Evolutionary conservation across 2,888 invertebrate species (phyloP).

Genomic region (Notodonta dromedarius): DNA sequence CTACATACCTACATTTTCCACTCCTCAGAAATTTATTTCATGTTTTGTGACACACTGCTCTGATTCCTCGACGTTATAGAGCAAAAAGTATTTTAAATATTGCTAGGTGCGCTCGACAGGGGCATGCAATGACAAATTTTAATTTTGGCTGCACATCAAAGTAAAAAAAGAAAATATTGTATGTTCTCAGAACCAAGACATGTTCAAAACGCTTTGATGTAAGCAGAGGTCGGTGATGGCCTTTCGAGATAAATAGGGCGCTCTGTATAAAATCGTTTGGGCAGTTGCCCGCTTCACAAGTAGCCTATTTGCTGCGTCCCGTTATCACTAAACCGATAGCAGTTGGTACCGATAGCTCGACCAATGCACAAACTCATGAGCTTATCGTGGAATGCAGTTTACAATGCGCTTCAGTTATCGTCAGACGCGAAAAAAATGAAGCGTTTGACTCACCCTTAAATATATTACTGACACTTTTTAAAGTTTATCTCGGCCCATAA

Average conservation of each 20-base stretch:
- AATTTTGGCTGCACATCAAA: slow-evolving; percentile 51
- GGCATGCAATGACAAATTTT: slow-evolving; percentile 22
- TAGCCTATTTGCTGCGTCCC: slow-evolving; percentile 61
- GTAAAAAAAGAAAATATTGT: slow-evolving; percentile 39
- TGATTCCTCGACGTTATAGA: not conserved
- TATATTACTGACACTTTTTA: slow-evolving; percentile 16
- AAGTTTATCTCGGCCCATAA: slow-evolving; percentile 39
- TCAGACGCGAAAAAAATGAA: slow-evolving; percentile 56
- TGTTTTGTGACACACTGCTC: no score
- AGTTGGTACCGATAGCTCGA: slow-evolving; percentile 61
- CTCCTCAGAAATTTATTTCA: not conserved
- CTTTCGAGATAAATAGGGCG: slow-evolving; percentile 57
- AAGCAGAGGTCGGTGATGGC: slow-evolving; percentile 27
- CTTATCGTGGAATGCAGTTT: slow-evolving; percentile 74
- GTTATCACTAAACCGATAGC: slow-evolving; percentile 73
- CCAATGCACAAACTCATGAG: slow-evolving; percentile 60
- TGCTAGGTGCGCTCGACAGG: slow-evolving; percentile 10
- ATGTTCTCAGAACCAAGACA: slow-evolving; percentile 38
- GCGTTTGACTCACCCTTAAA: slow-evolving; percentile 35
- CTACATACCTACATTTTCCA: slow-evolving; percentile 1
- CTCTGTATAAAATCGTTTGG: slow-evolving; percentile 53
- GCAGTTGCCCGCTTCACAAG: slow-evolving; percentile 60
- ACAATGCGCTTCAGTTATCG: slow-evolving; percentile 60
- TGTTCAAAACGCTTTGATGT: slow-evolving; percentile 32
- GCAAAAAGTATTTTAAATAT: not conserved